Conservation (phyloP, 2,888 invertebrate species). For the Eupithecia centaureata region DNA sequence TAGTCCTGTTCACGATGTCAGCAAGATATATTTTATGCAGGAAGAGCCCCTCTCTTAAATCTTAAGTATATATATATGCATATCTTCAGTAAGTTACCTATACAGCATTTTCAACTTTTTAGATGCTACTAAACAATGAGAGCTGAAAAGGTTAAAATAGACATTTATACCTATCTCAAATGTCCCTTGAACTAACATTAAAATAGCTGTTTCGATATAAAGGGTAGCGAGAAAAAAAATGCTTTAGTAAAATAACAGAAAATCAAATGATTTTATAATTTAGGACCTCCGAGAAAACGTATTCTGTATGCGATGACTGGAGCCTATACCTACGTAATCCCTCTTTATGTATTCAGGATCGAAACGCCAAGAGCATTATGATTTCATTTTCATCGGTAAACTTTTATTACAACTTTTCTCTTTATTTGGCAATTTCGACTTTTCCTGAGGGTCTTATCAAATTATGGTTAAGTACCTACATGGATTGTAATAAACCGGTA, state of each 20-base stretch:
- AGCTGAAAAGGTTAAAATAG: too few species aligned
- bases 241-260: not conserved
- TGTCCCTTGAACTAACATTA: not conserved
- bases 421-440: conserved; percentile 22
- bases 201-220: not conserved
- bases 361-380: conserved; percentile 35
- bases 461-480: not conserved
- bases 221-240: not conserved
- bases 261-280: conserved; percentile 3
- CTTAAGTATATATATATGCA: not conserved
- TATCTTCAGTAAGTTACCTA: not conserved
- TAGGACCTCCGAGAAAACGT: conserved; percentile 44
- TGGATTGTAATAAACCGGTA: not conserved
- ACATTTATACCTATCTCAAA: not conserved
- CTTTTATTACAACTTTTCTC: conserved; percentile 47
- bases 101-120: not conserved
- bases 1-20: not conserved
- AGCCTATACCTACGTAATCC: conserved; percentile 43
- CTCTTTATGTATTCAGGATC: conserved; percentile 56
- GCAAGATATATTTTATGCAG: not conserved
- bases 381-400: conserved; percentile 48
- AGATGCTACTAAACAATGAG: not conserved
- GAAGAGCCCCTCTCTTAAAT: not conserved
- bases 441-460: conserved; percentile 6
- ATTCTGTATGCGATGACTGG: conserved; percentile 46